phyloP scores from a whole-genome alignment of 2,797 vertebrate species.

The Enteromius argenteus region DNA sequence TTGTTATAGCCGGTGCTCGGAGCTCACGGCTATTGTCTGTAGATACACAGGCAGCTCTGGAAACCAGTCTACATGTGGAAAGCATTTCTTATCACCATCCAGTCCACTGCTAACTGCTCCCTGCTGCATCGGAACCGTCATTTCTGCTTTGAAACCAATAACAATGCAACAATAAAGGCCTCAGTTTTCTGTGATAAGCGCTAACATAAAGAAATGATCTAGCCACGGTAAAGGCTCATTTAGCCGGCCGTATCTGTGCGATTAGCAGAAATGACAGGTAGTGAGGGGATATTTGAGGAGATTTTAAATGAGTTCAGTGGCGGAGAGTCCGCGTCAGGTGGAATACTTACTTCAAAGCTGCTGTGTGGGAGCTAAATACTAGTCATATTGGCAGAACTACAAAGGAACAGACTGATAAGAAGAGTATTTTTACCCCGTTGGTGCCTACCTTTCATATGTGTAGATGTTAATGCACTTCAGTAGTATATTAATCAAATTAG shows the following conservation, averaged over 20 bases:
- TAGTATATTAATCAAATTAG: not conserved
- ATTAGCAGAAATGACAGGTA: constrained; percentile 56
- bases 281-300: constrained; percentile 49
- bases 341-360: constrained; percentile 52
- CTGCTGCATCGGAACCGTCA: constrained; percentile 40
- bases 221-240: constrained; percentile 45
- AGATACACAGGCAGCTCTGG: constrained; percentile 39
- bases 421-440: constrained; percentile 32
- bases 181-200: constrained; percentile 68
- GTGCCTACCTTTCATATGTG: not conserved
- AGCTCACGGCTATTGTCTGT: constrained; percentile 38
- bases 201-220: constrained; percentile 74
- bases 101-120: constrained; percentile 46
- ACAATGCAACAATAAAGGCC: constrained; percentile 61
- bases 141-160: constrained; percentile 57
- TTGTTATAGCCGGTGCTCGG: not conserved
- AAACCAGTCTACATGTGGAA: constrained; percentile 72
- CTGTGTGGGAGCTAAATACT: constrained; percentile 48
- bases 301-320: constrained; percentile 48
- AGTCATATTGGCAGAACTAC: constrained; percentile 52
- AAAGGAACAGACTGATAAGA: constrained; percentile 55
- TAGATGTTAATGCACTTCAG: not conserved
- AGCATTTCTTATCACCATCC: constrained; percentile 75
- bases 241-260: constrained; percentile 49
- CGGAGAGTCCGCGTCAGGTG: constrained; percentile 52